Evolutionary conservation across 2,797 vertebrate species (phyloP), one percentile per base, ranked within the genome.

Genomic region (Sebastes oblongus): DNA sequence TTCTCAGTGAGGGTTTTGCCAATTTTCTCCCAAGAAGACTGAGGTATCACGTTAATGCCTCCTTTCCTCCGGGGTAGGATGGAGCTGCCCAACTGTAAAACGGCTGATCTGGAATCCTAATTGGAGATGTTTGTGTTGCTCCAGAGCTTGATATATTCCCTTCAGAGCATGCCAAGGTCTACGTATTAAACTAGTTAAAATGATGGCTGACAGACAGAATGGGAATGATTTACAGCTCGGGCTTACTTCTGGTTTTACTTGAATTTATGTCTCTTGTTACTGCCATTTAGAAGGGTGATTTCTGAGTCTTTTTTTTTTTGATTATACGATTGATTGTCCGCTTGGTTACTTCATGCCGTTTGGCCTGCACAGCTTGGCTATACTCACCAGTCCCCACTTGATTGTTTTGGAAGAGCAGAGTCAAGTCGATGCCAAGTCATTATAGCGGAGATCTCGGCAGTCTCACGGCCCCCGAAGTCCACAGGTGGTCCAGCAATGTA

Each of bases 391-490:
- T 75, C 69, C 66, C 75, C 30, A 56, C 52, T 84, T 84, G 80
- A 91, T 86, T 91, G 76, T 88, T 90, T 91, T 91, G 82, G 90
- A 90, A 72, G 82, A 65, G 54, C 24, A 2, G 11, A 61, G 75
- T 77, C 54, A 2, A 56, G 72, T 74, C 8, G 1, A 54, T 72
- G 82, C 91, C 87, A 93, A 91, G 88, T 89, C 88, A 90, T 91
- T 90, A 84, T 75, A 85, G 58, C 66, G 54, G 75, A 88, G 58
- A 82, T 88, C 78, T 82, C 75, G 59, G 79, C 73, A 24, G 71
- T 39, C 80, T 75, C 36, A 3, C 54, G 1, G 87, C 68, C 82
- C 84, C 78, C 1, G 6, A 75, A 46, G 75, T 75, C 75, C 82
- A 86, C 89, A 86, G 90, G 88, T 90, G 90, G 76, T 82, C 75